Percentiles rank a stretch among this genome's conserved stretches.
phyloP scores from a whole-genome alignment of 2,888 invertebrate species.

The Lathronympha strigana region DNA sequence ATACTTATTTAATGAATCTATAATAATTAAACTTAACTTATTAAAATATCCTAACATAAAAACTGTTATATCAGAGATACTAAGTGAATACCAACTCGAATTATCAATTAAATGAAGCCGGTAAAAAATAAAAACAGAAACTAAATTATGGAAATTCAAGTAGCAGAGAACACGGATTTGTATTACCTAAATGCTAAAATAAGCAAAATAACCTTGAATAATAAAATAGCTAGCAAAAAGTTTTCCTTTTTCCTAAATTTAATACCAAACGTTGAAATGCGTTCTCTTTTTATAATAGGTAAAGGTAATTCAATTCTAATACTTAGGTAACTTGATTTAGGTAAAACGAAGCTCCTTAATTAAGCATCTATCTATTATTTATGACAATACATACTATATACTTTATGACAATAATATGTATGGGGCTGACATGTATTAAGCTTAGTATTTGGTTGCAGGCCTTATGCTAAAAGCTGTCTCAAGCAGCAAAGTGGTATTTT shows the following conservation, averaged over 20 bases:
- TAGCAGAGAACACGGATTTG: neutral
- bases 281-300: neutral
- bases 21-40: too few species aligned
- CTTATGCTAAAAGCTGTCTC: neutral
- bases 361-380: too few species aligned
- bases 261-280: conserved; percentile 4
- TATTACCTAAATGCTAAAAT: conserved; percentile 10
- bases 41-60: too few species aligned
- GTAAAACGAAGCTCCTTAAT: too few species aligned
- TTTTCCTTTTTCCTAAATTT: conserved; percentile 13
- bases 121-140: neutral
- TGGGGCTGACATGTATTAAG: too few species aligned
- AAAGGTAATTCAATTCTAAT: neutral
- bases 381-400: too few species aligned
- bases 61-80: too few species aligned
- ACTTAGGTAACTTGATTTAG: too few species aligned
- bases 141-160: neutral
- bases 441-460: neutral
- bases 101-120: too few species aligned
- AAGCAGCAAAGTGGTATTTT: conserved; percentile 3
- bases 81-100: too few species aligned
- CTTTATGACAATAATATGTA: too few species aligned
- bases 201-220: conserved; percentile 16
- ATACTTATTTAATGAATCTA: too few species aligned
- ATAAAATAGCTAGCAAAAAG: conserved; percentile 1